Percentiles rank a stretch among this genome's conserved stretches.
These are phyloP conservation scores for Micropoecilia bifurca DNA, from an alignment of 2,797 vertebrate genomes.

Conservation along the genomic window DNA sequence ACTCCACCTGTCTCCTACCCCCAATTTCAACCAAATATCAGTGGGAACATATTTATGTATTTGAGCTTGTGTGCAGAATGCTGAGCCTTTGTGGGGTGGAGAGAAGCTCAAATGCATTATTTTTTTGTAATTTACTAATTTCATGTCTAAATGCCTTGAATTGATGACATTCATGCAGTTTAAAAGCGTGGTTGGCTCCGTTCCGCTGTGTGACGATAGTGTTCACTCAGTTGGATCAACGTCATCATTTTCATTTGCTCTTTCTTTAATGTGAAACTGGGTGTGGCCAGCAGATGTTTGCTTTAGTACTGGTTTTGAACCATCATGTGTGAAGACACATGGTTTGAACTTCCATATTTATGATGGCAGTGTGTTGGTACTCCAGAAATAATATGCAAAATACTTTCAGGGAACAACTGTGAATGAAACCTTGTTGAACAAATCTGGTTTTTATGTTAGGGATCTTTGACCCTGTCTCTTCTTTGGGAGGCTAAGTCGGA, in stretches of 20 bases:
- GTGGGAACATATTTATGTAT: background rate
- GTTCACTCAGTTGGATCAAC: slow-evolving; percentile 1
- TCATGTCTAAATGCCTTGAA: background rate
- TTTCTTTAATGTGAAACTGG: slow-evolving; percentile 28
- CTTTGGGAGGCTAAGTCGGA: slow-evolving; percentile 15
- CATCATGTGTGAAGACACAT: slow-evolving; percentile 2
- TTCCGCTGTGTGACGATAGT: background rate
- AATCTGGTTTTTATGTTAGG: slow-evolving; percentile 28
- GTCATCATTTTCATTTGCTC: background rate
- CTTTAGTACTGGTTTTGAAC: slow-evolving; percentile 14
- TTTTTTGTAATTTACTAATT: background rate
- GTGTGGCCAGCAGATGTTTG: slow-evolving; percentile 25
- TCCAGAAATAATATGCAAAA: background rate
- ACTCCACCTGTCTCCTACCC: no score
- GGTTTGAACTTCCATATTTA: slow-evolving; percentile 41
- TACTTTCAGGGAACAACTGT: slow-evolving; percentile 51
- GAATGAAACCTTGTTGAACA: slow-evolving; percentile 41
- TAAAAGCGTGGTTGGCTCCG: background rate
- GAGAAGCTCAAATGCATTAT: background rate
- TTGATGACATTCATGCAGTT: background rate
- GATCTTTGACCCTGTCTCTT: slow-evolving; percentile 39
- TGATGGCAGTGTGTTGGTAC: slow-evolving; percentile 31
- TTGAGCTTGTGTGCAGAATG: background rate
- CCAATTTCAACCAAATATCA: background rate
- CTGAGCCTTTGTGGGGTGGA: background rate